Base-by-base conservation (phyloP, 2,113 vertebrate species). In the Grammomys surdaster region DNA sequence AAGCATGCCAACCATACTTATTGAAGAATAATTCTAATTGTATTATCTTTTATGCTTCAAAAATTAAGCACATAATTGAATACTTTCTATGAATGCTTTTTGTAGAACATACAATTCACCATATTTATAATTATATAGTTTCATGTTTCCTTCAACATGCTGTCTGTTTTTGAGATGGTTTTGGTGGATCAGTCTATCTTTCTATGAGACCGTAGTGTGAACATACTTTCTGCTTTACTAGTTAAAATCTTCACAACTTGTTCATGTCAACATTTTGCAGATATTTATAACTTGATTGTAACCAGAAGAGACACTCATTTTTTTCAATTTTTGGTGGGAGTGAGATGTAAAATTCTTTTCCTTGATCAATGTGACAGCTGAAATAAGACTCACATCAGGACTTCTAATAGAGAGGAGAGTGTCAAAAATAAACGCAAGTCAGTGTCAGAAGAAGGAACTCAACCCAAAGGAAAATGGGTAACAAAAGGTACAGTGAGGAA, bases 141-240 rank as follows among this genome's bases (percentile, higher is more conserved):
- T 2, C 14, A 14, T 56, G 31, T 13, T 56, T 20, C 13, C 13
- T n/a, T n/a, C 31, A n/a, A 24, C 5, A 58, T 81, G 9, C 0
- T 24, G 9, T n/a, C 48, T n/a, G 24, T 58, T 33, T 58, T 81
- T 56, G 51, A 54, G 46, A 80, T 22, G 16, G 36, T 80, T 54
- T n/a, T 1, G 10, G 36, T 58, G 26, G 20, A 58, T 33, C 33
- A 7, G 19, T 56, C 9, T 81, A 11, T 58, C 33, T 58, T 58
- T 81, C 33, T 5, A 12, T 36, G 20, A 56, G 33, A 81, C 33
- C 17, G 54, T 14, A 54, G 10, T n/a, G 10, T 81, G 19, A 51
- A 54, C 51, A n/a, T 54, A 51, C 4, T 81, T 56, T 10, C 17
- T 81, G 19, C 31, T 81, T 81, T 54, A 14, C 76, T 33, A 7